These are phyloP conservation scores for Medauroidea extradentata DNA, from an alignment of 1,140 invertebrate genomes.

Conservation along the genomic window DNA sequence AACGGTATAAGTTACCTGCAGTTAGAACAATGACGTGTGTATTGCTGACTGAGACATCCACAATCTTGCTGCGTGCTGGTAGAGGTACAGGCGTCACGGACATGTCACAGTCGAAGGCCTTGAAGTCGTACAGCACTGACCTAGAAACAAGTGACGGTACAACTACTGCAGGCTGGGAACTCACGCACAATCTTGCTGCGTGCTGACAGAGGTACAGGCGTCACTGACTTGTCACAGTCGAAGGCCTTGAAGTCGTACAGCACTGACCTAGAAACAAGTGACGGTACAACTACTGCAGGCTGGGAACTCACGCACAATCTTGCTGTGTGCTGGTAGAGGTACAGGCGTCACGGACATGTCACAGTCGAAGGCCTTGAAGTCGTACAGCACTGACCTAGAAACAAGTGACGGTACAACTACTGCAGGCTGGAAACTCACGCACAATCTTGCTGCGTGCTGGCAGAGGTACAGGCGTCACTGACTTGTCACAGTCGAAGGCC, in stretches of 20 bases:
- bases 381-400: constrained; percentile 56
- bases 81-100: constrained; percentile 51
- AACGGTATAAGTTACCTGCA: constrained; percentile 32
- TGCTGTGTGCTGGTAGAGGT: constrained; percentile 49
- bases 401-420: constrained; percentile 48
- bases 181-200: constrained; percentile 47
- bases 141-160: constrained; percentile 25
- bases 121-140: constrained; percentile 56
- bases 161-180: background rate
- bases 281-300: too few relatives aligned
- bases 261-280: constrained; percentile 55
- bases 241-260: constrained; percentile 54
- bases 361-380: constrained; percentile 51
- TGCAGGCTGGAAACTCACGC: constrained; percentile 56
- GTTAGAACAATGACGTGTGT: constrained; percentile 68
- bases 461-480: constrained; percentile 51
- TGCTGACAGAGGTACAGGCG: constrained; percentile 52
- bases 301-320: too few relatives aligned
- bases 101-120: constrained; percentile 49
- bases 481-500: constrained; percentile 48
- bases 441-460: constrained; percentile 51
- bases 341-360: constrained; percentile 51
- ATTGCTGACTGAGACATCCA: constrained; percentile 55
- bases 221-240: constrained; percentile 48
- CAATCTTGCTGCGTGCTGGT: constrained; percentile 49